Base-by-base conservation (phyloP, 1,140 invertebrate genomes). In the Bradysia coprophila region DNA sequence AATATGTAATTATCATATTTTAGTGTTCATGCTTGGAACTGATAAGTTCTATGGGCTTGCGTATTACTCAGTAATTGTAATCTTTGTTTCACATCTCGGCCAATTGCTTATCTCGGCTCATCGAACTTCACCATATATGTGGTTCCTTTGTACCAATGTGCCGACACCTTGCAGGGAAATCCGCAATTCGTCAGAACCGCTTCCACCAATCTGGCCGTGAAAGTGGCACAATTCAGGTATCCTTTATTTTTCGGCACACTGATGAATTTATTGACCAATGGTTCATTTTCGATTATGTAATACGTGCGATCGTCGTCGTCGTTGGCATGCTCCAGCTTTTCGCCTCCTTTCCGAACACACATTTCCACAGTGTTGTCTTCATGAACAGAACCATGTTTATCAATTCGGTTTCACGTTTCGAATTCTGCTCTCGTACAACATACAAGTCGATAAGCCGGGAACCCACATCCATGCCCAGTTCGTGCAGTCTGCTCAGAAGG, bases 71-170 rank as follows among this genome's bases (percentile, higher is more conserved):
- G 31, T 37, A 16, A 13, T n/a, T n/a, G n/a, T n/a, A 31, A 38
- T 31, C 31, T 40, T 41, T 39, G 13, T 34, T 51, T 69, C 74
- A 86, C 62, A 82, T 74, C 42, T 91, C 87, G 66, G 94, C 89
- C 37, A 93, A 64, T 52, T 86, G 79, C 61, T 94, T 96, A 56
- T 98, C 93, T 54, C 93, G 71, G 1, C 56, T 96, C 89, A 52
- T 98, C 92, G 68, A 98, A 97, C 63, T 96, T 92, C 15, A 98
- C 90, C 84, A 97, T 94, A 54, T 97, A 98, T 1, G 95, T 96
- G 16, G 94, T 97, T 45, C 94, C 95, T 65, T 98, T 95, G 61
- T 98, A 93, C 91, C 92, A 98, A 63, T 97, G 93, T 2, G 92
- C 90, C 5, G 89, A 89, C 1, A 96, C 91, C 69, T 95, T 96